A percentile compares a stretch with the other conserved stretches of the same genome.
phyloP scores from a whole-genome alignment of 2,113 vertebrate species.

The Pteropus alecto region DNA sequence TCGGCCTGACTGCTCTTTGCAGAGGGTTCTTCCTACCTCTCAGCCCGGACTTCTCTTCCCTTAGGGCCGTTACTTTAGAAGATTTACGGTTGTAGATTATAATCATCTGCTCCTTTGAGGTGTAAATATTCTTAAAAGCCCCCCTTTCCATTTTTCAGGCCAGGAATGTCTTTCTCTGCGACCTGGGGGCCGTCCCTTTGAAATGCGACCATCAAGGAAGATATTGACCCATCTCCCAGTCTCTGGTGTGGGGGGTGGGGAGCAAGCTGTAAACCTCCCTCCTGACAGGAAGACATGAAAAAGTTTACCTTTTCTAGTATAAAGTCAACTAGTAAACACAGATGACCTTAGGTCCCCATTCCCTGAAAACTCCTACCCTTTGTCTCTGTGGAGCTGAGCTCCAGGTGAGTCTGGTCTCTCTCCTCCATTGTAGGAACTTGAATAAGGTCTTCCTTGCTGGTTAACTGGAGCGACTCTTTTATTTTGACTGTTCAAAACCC shows the following conservation, averaged over 20 bases:
- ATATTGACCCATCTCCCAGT: background rate
- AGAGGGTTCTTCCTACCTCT: background rate
- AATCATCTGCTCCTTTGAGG: background rate
- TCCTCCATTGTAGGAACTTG: fast-evolving
- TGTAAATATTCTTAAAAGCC: background rate
- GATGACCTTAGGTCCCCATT: too few species aligned
- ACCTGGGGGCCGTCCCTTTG: background rate
- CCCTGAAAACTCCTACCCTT: background rate
- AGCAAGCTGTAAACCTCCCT: background rate
- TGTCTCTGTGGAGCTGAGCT: background rate
- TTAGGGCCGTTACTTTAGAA: background rate
- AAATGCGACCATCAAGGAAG: background rate
- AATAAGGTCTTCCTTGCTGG: background rate
- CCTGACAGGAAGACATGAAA: fast-evolving
- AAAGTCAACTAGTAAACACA: background rate
- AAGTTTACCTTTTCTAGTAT: background rate
- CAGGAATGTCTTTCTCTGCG: background rate
- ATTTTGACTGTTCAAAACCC: background rate
- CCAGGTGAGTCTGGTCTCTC: background rate
- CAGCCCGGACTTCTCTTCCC: background rate
- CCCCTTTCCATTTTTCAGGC: background rate
- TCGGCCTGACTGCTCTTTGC: too few species aligned
- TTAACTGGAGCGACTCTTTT: background rate
- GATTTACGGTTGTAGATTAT: background rate
- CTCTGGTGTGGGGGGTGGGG: background rate